These are phyloP conservation scores for Eriosoma lanigerum DNA, from an alignment of 1,140 invertebrate genomes.

Conservation along the genomic window DNA sequence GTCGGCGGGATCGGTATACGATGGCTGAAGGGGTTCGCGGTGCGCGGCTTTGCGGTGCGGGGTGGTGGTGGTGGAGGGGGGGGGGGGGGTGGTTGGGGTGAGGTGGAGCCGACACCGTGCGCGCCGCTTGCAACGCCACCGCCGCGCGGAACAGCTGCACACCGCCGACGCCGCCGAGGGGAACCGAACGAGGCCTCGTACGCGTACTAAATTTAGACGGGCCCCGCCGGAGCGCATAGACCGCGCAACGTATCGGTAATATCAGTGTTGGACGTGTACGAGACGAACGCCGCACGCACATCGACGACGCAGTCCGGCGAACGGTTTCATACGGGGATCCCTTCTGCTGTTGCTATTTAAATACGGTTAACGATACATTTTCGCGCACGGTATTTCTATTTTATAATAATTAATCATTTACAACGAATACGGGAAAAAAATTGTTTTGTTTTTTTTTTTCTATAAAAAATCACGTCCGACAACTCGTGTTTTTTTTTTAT, in stretches of 20 bases:
- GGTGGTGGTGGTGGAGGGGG: not conserved
- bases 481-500: too few relatives aligned
- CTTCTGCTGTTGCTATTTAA: constrained; percentile 24
- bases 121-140: constrained; percentile 36
- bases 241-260: too few relatives aligned
- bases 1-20: too few relatives aligned
- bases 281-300: not conserved
- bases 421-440: too few relatives aligned
- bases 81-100: not conserved
- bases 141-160: constrained; percentile 49
- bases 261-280: too few relatives aligned
- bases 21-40: too few relatives aligned
- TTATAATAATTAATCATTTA: too few relatives aligned
- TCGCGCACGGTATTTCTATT: too few relatives aligned
- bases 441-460: too few relatives aligned
- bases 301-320: constrained; percentile 42
- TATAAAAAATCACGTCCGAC: too few relatives aligned
- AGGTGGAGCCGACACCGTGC: constrained; percentile 3
- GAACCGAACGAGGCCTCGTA: constrained; percentile 50
- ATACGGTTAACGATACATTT: not conserved
- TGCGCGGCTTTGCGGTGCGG: not conserved
- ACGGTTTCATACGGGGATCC: constrained; percentile 38
- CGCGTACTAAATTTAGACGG: constrained; percentile 51
- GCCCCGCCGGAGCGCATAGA: constrained; percentile 17
- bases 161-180: constrained; percentile 49